Evolutionary conservation across 2,888 invertebrate genomes (phyloP), one percentile per base, ranked within the genome.

Genomic region (Apamea anceps): DNA sequence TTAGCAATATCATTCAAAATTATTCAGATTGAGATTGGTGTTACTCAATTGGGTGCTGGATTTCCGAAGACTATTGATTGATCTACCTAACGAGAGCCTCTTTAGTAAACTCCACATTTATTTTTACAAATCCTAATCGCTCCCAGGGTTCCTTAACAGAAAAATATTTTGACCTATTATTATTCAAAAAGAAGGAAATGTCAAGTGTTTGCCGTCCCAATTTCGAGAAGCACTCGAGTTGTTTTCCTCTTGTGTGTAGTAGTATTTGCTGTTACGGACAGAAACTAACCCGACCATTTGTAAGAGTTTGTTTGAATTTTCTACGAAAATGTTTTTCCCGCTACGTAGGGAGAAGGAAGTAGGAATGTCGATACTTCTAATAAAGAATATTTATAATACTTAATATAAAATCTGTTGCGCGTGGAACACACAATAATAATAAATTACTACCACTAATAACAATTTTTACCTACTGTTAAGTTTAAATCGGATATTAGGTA

Each of bases 141-240:
- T 71, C n/a, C n/a, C 15, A 63, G 62, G 42, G 72, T 70, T 82
- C 67, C 78, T 63, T 63, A 72, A n/a, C n/a, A 0, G 37, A 42
- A 75, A 57, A 2, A 75, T 79, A 83, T 87, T 87, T 80, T 45
- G 73, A 76, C 76, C 79, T 85, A 77, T 82, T 85, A 82, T 70
- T 85, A 85, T 75, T 78, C 62, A 80, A 90, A 85, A 87, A 86
- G n/a, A 45, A 10, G 87, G 79, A 84, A 84, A 79, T 82, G 84
- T 88, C 70, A 82, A 86, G 90, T 82, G 76, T 81, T 85, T 85
- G 68, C 78, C 81, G 85, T 82, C 81, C 88, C 86, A 85, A 88
- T 85, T 85, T 81, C 79, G 80, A 85, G 85, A 81, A 82, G 72
- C 80, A 85, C 82, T 88, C 82, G 85, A 88, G 85, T 79, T 77